Conservation (phyloP, 2,888 invertebrate genomes). For the Drosophila prolongata region DNA sequence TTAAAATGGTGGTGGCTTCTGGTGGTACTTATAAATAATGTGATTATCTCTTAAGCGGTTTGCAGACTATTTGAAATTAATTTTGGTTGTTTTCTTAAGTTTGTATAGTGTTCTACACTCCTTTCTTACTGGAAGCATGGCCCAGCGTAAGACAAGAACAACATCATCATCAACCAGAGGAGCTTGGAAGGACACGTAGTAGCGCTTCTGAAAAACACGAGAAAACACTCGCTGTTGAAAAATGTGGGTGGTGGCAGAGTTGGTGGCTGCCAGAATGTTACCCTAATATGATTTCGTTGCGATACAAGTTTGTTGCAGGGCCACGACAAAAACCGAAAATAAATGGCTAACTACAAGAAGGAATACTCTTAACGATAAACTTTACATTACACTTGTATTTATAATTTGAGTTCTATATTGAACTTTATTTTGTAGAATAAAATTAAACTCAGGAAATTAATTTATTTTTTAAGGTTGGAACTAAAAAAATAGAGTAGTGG, state of each 20-base stretch:
- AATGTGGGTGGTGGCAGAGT: neutral
- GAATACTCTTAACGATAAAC: conserved; percentile 22
- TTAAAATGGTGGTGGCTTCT: neutral
- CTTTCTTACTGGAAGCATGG: conserved; percentile 16
- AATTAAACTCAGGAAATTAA: too few relatives aligned
- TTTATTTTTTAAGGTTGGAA: too few relatives aligned
- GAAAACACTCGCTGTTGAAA: conserved; percentile 27
- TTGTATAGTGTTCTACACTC: conserved; percentile 16
- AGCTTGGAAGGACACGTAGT: conserved; percentile 20
- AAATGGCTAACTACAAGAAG: neutral
- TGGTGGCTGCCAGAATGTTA: conserved; percentile 55
- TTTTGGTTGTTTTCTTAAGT: conserved; percentile 18
- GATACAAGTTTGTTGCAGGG: conserved; percentile 36
- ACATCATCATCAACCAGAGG: conserved; percentile 13
- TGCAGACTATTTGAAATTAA: conserved; percentile 24
- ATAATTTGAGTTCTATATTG: neutral
- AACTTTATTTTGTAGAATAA: neutral
- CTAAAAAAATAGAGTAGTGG: too few relatives aligned
- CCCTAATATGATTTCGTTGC: conserved; percentile 66
- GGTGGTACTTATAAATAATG: neutral
- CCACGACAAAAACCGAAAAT: neutral
- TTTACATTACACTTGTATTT: neutral
- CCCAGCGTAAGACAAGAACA: conserved; percentile 20
- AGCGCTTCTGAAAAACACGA: conserved; percentile 28
- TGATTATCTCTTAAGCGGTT: conserved; percentile 24